phyloP scores from a whole-genome alignment of 64 coral and sea anemone species.

The Dendrophyllia cribrosa region DNA sequence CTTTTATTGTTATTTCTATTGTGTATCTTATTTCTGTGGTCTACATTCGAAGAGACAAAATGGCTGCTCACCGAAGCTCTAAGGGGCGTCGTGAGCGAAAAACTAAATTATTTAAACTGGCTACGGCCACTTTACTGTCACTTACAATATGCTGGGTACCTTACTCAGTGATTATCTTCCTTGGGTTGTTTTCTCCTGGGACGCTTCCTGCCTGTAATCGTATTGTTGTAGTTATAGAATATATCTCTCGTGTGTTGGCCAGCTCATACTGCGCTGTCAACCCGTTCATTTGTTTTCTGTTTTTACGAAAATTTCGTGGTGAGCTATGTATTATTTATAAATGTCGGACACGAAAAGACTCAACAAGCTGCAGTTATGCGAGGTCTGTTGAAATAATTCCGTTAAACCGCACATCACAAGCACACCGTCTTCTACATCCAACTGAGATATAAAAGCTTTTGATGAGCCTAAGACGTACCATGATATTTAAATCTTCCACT shows the following conservation, averaged over 20 bases:
- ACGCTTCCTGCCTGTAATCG: not conserved
- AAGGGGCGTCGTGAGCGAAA: not conserved
- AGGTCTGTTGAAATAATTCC: too few species aligned
- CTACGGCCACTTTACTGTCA: slow-evolving; percentile 14
- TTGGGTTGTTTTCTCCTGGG: not conserved
- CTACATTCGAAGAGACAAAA: slow-evolving; percentile 17
- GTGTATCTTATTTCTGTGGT: not conserved
- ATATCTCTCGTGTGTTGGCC: not conserved
- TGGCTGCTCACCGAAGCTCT: slow-evolving; percentile 10
- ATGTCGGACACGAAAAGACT: not conserved
- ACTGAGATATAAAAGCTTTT: too few species aligned
- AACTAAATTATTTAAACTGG: slow-evolving; percentile 36
- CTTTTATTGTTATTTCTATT: not conserved
- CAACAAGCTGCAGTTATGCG: too few species aligned
- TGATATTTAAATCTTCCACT: too few species aligned
- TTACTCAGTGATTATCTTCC: not conserved
- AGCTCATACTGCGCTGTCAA: slow-evolving; percentile 2
- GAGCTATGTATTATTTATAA: not conserved
- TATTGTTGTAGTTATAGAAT: not conserved
- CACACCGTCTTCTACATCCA: too few species aligned
- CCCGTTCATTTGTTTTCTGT: slow-evolving; percentile 8
- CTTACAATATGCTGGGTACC: slow-evolving; percentile 43
- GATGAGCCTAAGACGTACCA: too few species aligned
- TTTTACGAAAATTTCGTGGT: not conserved
- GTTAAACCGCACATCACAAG: too few species aligned